A percentile compares a stretch with the other conserved stretches of the same genome.
Conservation (phyloP, 1,140 invertebrate genomes). For the Temnothorax curvispinosus region DNA sequence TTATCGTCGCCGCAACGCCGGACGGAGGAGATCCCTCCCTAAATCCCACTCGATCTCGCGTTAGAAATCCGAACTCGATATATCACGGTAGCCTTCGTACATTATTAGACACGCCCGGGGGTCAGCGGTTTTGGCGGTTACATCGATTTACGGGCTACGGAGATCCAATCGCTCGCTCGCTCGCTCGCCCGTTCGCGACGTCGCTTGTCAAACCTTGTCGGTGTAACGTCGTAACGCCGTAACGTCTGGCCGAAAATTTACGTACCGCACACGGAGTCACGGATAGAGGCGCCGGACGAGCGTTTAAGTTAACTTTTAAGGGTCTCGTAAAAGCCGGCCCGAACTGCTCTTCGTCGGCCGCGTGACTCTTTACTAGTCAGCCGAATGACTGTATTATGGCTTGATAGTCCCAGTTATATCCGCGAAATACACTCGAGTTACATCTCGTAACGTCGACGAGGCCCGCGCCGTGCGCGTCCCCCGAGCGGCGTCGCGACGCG, state of each 20-base stretch:
- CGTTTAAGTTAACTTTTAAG: conserved; percentile 49
- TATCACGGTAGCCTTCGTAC: conserved; percentile 42
- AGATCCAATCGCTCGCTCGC: conserved; percentile 17
- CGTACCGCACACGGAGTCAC: background rate
- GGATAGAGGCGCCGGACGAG: conserved; percentile 9
- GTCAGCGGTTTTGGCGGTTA: conserved; percentile 41
- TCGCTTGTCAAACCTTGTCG: conserved; percentile 8
- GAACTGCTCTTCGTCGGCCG: background rate
- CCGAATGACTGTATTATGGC: conserved; percentile 45
- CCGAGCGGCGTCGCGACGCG: background rate
- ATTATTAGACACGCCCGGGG: conserved; percentile 45
- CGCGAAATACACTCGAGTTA: background rate
- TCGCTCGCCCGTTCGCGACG: background rate
- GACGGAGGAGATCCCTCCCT: conserved; percentile 32
- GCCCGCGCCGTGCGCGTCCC: background rate
- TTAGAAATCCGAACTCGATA: conserved; percentile 61
- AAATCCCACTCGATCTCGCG: conserved; percentile 54
- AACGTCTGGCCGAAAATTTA: conserved; percentile 23
- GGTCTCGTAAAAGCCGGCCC: conserved; percentile 50
- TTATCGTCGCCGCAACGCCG: conserved; percentile 58
- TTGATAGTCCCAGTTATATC: conserved; percentile 29
- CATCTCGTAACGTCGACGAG: background rate
- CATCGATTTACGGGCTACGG: conserved; percentile 44
- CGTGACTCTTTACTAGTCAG: conserved; percentile 40
- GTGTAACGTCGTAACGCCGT: background rate